Percentiles rank a stretch among this genome's conserved stretches.
Evolutionary conservation across 2,797 vertebrate species (phyloP).

Genomic region (Holocentrus rufus): DNA sequence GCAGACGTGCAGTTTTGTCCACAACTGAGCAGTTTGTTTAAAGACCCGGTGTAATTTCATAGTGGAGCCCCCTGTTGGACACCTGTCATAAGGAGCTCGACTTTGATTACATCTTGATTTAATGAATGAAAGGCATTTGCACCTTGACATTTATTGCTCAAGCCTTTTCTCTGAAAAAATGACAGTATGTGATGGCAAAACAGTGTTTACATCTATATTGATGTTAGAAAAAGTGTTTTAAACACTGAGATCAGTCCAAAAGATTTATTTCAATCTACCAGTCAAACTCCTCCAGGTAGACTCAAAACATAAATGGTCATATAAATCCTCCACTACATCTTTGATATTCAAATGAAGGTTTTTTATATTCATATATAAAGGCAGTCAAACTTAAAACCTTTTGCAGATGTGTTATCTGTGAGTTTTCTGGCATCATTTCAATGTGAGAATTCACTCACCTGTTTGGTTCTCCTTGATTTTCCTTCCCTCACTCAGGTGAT

Average conservation of each 20-base stretch:
- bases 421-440: not conserved
- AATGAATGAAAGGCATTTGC: not conserved
- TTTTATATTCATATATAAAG: not conserved
- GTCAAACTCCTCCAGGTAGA: not conserved
- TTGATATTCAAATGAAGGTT: not conserved
- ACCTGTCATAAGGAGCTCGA: not conserved
- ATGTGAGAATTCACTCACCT: conserved; percentile 70
- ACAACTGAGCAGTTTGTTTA: not conserved
- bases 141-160: not conserved
- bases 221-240: too few species aligned
- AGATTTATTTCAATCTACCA: not conserved
- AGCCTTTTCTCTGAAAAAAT: not conserved
- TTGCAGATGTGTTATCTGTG: not conserved
- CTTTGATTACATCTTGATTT: not conserved
- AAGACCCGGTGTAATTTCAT: not conserved
- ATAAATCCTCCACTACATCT: not conserved
- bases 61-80: not conserved
- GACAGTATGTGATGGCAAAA: not conserved
- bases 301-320: too few species aligned
- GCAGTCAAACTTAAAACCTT: not conserved
- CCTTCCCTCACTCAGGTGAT: conserved; percentile 70
- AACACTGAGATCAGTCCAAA: not conserved
- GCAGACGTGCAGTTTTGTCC: too few species aligned
- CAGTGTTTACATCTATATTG: too few species aligned
- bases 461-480: conserved; percentile 63